Evolutionary conservation across 2,888 invertebrate genomes (phyloP).

Genomic region (Prosopocoilus inquinatus): DNA sequence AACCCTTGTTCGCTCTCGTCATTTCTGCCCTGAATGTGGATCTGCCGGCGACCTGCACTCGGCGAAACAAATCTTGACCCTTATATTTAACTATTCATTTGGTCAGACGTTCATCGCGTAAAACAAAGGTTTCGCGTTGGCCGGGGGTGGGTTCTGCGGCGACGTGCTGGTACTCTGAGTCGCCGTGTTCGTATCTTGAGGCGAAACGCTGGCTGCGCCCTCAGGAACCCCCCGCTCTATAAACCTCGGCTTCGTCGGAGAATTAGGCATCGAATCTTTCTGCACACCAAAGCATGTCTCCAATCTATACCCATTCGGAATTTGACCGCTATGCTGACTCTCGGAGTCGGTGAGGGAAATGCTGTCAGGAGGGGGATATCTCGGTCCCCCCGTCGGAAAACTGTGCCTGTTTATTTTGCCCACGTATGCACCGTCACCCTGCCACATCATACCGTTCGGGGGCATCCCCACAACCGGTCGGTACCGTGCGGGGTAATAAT

Average conservation of each 20-base stretch:
- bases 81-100: constrained; percentile 56
- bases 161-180: constrained; percentile 46
- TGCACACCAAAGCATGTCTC: constrained; percentile 31
- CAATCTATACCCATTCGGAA: constrained; percentile 39
- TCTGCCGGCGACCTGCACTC: not conserved
- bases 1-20: not conserved
- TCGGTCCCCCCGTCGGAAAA: constrained; percentile 39
- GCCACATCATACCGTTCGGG: constrained; percentile 35
- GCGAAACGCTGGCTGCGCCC: constrained; percentile 69
- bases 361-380: constrained; percentile 40
- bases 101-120: constrained; percentile 88
- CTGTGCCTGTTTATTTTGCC: constrained; percentile 44
- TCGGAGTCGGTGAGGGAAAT: constrained; percentile 44
- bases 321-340: constrained; percentile 39
- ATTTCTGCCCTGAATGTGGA: too few species aligned
- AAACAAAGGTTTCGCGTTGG: constrained; percentile 60
- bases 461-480: constrained; percentile 38
- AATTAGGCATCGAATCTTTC: constrained; percentile 53
- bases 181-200: constrained; percentile 57
- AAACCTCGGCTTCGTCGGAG: constrained; percentile 53
- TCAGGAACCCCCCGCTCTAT: constrained; percentile 71
- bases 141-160: constrained; percentile 54
- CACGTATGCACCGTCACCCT: constrained; percentile 38
- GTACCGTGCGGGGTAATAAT: constrained; percentile 41
- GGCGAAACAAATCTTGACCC: constrained; percentile 22